phyloP scores from a whole-genome alignment of 1,140 invertebrate genomes.

The Ips nitidus region DNA sequence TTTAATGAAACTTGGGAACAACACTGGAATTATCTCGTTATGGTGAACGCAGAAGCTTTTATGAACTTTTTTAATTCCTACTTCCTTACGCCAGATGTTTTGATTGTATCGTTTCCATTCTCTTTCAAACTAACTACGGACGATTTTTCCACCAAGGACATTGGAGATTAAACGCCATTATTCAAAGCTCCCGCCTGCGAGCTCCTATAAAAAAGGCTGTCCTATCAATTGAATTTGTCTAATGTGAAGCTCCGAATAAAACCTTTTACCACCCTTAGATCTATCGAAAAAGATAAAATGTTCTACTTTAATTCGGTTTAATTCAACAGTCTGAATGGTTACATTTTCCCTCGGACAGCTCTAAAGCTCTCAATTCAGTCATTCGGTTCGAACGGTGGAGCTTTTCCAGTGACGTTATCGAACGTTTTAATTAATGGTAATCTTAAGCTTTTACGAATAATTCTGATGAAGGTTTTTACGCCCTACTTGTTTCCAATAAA shows the following conservation, averaged over 20 bases:
- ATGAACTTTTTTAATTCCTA: conserved; percentile 1
- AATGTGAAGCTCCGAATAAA: conserved; percentile 26
- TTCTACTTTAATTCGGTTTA: conserved; percentile 39
- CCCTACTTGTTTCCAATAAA: not conserved
- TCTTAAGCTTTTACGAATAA: conserved; percentile 35
- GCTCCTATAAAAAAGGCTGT: conserved; percentile 11
- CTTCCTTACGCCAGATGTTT: not conserved
- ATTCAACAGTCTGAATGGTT: conserved; percentile 35
- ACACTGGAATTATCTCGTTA: conserved; percentile 5
- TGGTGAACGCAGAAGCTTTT: not conserved
- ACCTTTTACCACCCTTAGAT: conserved; percentile 26
- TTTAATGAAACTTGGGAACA: conserved; percentile 20
- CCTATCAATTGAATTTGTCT: conserved; percentile 27
- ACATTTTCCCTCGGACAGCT: conserved; percentile 32
- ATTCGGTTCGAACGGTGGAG: conserved; percentile 28
- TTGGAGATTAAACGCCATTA: not conserved
- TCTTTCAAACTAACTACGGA: no score
- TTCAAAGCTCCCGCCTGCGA: not conserved
- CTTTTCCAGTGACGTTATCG: conserved; percentile 37
- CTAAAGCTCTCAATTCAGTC: conserved; percentile 38
- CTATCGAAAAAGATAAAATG: conserved; percentile 28
- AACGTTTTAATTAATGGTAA: conserved; percentile 41
- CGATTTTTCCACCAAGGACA: not conserved
- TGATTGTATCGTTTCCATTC: not conserved
- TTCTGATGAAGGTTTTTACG: conserved; percentile 19